These are phyloP conservation scores for Sebastes umbrosus DNA, from an alignment of 2,797 vertebrate species.

Conservation along the genomic window DNA sequence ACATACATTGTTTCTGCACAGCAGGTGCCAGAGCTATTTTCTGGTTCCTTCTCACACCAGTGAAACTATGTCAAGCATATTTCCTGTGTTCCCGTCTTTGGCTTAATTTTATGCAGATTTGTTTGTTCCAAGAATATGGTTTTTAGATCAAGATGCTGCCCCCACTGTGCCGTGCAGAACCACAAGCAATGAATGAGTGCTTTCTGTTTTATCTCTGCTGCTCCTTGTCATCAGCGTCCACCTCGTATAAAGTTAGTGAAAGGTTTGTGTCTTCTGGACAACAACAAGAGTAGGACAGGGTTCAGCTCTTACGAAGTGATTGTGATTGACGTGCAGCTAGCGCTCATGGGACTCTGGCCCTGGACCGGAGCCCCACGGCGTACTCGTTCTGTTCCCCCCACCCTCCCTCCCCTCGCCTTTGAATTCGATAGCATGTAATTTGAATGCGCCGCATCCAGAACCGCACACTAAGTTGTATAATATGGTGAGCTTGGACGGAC, in stretches of 20 bases:
- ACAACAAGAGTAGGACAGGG: constrained; percentile 42
- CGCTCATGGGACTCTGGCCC: constrained; percentile 54
- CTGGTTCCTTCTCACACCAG: constrained; percentile 54
- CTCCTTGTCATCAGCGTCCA: constrained; percentile 31
- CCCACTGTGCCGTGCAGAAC: background rate
- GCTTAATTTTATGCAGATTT: constrained; percentile 51
- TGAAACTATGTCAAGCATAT: constrained; percentile 54
- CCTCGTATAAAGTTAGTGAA: constrained; percentile 2
- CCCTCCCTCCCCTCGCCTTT: constrained; percentile 30
- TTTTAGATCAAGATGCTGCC: constrained; percentile 9
- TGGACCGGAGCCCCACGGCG: constrained; percentile 47
- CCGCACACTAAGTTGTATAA: constrained; percentile 76
- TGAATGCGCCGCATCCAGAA: constrained; percentile 77
- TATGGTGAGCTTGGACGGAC: constrained; percentile 62
- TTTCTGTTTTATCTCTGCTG: constrained; percentile 25
- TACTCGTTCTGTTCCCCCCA: constrained; percentile 34
- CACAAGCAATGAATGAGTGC: constrained; percentile 2
- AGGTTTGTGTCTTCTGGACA: constrained; percentile 62
- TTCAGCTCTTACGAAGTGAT: constrained; percentile 58
- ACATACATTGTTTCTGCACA: constrained; percentile 64
- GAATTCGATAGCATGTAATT: constrained; percentile 83
- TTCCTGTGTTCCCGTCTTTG: constrained; percentile 32
- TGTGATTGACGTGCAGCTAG: constrained; percentile 68
- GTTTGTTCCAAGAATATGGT: constrained; percentile 29
- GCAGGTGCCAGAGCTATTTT: constrained; percentile 69